Evolutionary conservation across 2,888 invertebrate genomes (phyloP), one percentile per base, ranked within the genome.

Genomic region (Alsophila aescularia): DNA sequence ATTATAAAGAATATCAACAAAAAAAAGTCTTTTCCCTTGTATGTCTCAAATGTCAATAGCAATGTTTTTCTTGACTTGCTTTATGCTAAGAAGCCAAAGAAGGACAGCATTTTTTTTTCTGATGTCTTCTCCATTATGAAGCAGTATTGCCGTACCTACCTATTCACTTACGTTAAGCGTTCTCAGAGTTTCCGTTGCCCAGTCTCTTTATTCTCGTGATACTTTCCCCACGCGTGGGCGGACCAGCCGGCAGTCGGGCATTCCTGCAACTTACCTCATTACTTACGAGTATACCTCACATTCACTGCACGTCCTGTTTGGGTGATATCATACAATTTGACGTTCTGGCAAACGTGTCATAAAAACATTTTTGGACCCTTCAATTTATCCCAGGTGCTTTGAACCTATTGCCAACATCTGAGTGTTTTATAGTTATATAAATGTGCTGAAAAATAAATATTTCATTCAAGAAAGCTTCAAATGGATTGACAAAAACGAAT

Each of bases 311-410:
- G 58, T 52, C 42, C 34, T 50, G 58, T 62, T 65, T 54, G 52
- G 57, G 58, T 56, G 56, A 55, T 60, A 59, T 57, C 60, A 60
- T 43, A 58, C 56, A 60, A 57, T 60, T 58, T 58, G 53, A 59
- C 34, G 41, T 34, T 49, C 32, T 44, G 37, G 27, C 34, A 40
- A 52, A 52, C 24, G 47, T 44, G 31, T 44, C 36, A 48, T 37
- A 56, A n/a, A 36, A 36, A 29, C 10, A 8, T 13, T 12, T 32
- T 7, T 2, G 34, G 27, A 12, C 55, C 47, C 51, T 57, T 59
- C 52, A 49, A 45, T 43, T 37, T 45, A 48, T 32, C 13, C 13
- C 32, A 10, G 13, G 32, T 12, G 12, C 44, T 54, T 29, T 34
- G 47, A 15, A 15, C 14, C 29, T 29, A 29, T 24, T 24, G 24